Evolutionary conservation across 1,140 invertebrate genomes (phyloP).

Genomic region (Megalopta genalis): DNA sequence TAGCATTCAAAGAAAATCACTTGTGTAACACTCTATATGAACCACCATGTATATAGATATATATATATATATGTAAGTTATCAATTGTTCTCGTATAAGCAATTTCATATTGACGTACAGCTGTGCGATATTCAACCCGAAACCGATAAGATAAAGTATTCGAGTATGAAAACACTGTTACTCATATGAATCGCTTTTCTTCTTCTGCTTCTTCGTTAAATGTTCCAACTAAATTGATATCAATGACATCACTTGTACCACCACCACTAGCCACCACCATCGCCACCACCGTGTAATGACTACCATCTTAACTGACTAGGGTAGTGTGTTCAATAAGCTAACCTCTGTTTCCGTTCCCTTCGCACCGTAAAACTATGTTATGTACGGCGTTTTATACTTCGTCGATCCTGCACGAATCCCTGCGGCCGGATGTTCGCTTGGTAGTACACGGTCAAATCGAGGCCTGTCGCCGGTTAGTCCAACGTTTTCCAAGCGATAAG

Average conservation of each 20-base stretch:
- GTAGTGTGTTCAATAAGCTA: constrained; percentile 50
- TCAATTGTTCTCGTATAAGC: constrained; percentile 8
- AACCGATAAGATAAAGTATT: constrained; percentile 11
- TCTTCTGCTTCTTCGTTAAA: constrained; percentile 14
- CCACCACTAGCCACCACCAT: background rate
- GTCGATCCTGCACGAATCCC: background rate
- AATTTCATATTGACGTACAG: background rate
- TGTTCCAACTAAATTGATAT: constrained; percentile 41
- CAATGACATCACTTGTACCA: constrained; percentile 44
- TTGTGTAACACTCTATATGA: background rate
- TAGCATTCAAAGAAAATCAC: background rate
- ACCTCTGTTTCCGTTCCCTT: constrained; percentile 38
- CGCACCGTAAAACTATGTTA: background rate
- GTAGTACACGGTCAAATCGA: too few species aligned
- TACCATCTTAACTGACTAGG: constrained; percentile 47
- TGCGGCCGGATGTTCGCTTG: background rate
- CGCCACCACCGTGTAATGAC: constrained; percentile 14
- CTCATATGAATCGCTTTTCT: constrained; percentile 9
- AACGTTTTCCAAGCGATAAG: constrained; percentile 33
- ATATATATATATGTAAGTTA: background rate
- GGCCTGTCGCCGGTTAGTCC: background rate
- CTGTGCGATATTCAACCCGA: background rate
- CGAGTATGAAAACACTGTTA: background rate
- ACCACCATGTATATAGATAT: background rate
- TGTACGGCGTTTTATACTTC: constrained; percentile 3